Conservation (phyloP, 2,888 invertebrate species). For the Polydesmus complanatus region DNA sequence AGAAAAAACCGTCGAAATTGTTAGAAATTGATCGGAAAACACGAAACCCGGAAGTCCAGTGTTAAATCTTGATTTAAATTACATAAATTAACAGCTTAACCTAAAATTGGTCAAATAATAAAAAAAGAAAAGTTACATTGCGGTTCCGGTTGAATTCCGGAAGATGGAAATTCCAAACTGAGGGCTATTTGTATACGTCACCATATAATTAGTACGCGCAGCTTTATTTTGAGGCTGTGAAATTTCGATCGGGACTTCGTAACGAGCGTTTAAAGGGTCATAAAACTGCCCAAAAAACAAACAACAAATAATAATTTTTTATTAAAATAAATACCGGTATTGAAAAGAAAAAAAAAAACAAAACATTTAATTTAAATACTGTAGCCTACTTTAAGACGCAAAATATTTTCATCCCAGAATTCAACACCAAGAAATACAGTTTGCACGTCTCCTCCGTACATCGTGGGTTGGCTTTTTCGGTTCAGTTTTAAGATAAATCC, state of each 20-base stretch:
- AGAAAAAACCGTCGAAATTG: slow-evolving; percentile 48
- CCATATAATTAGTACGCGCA: slow-evolving; percentile 20
- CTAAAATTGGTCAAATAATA: not conserved
- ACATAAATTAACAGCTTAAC: not conserved
- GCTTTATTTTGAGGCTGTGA: slow-evolving; percentile 15
- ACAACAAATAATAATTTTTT: not conserved
- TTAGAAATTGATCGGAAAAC: slow-evolving; percentile 59
- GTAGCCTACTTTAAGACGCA: slow-evolving; percentile 14
- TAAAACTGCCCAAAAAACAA: slow-evolving; percentile 8
- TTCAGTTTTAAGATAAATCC: not conserved
- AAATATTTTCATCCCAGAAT: slow-evolving; percentile 6
- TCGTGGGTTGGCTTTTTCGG: not conserved
- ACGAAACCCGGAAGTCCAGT: slow-evolving; percentile 48
- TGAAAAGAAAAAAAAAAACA: too few species aligned
- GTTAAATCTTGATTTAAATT: slow-evolving; percentile 48
- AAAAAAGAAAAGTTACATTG: slow-evolving; percentile 19
- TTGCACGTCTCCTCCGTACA: slow-evolving; percentile 11
- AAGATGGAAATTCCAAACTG: slow-evolving; percentile 23
- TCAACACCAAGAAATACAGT: slow-evolving; percentile 6
- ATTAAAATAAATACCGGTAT: not conserved
- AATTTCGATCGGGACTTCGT: slow-evolving; percentile 8
- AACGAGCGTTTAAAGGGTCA: slow-evolving; percentile 8
- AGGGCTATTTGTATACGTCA: slow-evolving; percentile 21
- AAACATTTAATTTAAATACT: too few species aligned
- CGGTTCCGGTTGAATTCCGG: slow-evolving; percentile 21